Conservation (phyloP, 2,888 invertebrate genomes). For the Tipula vernalis region DNA sequence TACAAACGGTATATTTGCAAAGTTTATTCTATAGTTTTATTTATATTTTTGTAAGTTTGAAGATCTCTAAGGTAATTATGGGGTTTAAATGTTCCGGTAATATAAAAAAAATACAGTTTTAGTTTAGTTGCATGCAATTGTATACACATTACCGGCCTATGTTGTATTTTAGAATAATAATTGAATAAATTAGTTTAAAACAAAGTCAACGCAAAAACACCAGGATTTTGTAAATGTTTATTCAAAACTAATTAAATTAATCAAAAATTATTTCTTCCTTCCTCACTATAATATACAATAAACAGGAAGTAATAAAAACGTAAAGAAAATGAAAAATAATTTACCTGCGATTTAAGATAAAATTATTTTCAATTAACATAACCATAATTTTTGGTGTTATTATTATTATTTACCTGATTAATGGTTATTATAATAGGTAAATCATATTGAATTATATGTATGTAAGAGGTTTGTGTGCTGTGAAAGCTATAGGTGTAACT, state of each 20-base stretch:
- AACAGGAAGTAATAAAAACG: neutral
- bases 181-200: neutral
- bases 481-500: neutral
- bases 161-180: neutral
- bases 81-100: neutral
- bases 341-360: neutral
- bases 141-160: neutral
- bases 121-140: neutral
- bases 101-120: neutral
- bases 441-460: neutral
- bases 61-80: neutral
- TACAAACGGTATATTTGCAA: neutral
- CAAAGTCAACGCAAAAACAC: neutral
- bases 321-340: neutral
- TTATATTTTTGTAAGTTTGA: neutral
- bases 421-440: neutral
- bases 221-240: neutral
- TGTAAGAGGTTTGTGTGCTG: neutral
- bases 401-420: neutral
- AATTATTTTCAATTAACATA: neutral
- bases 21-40: neutral
- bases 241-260: neutral
- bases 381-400: neutral
- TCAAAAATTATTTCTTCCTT: neutral
- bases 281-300: neutral